Percentiles rank a stretch among this genome's conserved stretches.
These are phyloP conservation scores for Cinara cedri DNA, from an alignment of 2,888 invertebrate species.

Conservation along the genomic window DNA sequence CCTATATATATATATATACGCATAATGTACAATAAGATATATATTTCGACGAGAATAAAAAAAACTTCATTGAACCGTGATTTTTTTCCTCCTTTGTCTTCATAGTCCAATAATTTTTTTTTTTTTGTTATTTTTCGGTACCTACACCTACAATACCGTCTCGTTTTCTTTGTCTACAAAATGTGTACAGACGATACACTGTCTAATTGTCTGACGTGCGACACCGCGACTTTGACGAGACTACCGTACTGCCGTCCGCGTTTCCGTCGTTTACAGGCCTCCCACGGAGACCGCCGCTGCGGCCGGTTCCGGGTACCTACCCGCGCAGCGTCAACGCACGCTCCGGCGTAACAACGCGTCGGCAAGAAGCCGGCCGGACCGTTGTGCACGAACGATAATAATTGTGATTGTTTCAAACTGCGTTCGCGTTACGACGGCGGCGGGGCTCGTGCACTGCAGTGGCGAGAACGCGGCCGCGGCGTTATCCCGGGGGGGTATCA, in stretches of 20 bases:
- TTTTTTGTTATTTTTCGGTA: no score
- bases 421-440: neutral
- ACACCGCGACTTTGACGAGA: conserved; percentile 36
- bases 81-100: conserved; percentile 50
- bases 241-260: conserved; percentile 12
- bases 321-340: neutral
- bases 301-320: neutral
- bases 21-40: neutral
- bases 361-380: no score
- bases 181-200: neutral
- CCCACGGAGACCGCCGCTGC: conserved; percentile 3
- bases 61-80: conserved; percentile 40
- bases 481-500: no score
- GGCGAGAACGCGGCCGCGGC: no score
- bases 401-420: no score
- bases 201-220: no score
- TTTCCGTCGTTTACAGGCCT: conserved; percentile 20
- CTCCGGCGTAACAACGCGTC: neutral
- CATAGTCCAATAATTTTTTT: conserved; percentile 46
- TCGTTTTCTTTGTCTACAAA: conserved; percentile 17
- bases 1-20: neutral
- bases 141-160: no score
- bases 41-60: neutral
- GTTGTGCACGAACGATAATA: no score
- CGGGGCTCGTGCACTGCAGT: no score